Evolutionary conservation across 2,888 invertebrate species (phyloP).

Genomic region (Entomobrya multifasciata): DNA sequence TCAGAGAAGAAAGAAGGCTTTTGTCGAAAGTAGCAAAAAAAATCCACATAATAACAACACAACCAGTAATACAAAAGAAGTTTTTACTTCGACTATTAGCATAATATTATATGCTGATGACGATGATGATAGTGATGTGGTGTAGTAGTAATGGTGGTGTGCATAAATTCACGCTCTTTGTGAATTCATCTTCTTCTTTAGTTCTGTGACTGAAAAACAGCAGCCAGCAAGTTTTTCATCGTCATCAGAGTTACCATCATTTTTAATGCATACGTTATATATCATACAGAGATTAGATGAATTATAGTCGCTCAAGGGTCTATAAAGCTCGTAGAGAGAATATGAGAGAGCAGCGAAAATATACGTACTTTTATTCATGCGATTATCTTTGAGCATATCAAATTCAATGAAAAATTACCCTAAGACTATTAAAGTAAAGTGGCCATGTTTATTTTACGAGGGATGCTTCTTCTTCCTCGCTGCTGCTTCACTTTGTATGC

Average conservation of each 20-base stretch:
- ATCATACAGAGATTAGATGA: conserved; percentile 69
- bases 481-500: conserved; percentile 39
- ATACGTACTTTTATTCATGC: conserved; percentile 63
- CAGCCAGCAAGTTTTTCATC: conserved; percentile 63
- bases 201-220: conserved; percentile 39
- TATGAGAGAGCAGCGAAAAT: background rate
- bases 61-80: conserved; percentile 43
- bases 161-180: conserved; percentile 3
- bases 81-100: conserved; percentile 63
- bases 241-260: conserved; percentile 67
- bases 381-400: conserved; percentile 73
- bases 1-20: conserved; percentile 53
- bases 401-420: conserved; percentile 74
- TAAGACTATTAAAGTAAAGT: conserved; percentile 74
- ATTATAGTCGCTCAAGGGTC: conserved; percentile 70
- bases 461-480: conserved; percentile 14
- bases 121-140: background rate
- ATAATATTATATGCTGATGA: conserved; percentile 46
- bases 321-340: background rate
- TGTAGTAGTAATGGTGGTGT: conserved; percentile 19
- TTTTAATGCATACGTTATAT: conserved; percentile 66
- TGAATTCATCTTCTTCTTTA: conserved; percentile 29
- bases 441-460: conserved; percentile 72
- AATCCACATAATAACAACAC: conserved; percentile 41
- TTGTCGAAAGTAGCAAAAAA: conserved; percentile 62